Evolutionary conservation across 2,797 vertebrate genomes (phyloP).

Genomic region (Ciconia nigra): DNA sequence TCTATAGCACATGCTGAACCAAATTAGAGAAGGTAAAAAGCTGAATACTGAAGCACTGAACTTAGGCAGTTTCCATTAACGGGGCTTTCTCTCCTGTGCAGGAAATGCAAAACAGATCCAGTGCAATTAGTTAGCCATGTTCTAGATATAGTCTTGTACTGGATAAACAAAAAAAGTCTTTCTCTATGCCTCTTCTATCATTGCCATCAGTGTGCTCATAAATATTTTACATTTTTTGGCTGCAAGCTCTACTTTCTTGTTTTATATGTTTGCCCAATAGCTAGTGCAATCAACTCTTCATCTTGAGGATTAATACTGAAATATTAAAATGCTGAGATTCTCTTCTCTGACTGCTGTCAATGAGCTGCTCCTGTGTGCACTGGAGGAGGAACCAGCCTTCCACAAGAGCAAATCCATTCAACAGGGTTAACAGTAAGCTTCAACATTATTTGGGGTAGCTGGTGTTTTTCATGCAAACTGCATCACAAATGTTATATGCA

Average conservation of each 20-base stretch:
- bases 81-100: neutral
- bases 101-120: neutral
- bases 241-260: neutral
- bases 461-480: conserved; percentile 14
- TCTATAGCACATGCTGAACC: neutral
- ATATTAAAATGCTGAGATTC: neutral
- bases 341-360: neutral
- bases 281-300: neutral
- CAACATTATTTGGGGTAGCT: neutral
- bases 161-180: neutral
- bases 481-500: conserved; percentile 11
- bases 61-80: neutral
- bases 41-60: neutral
- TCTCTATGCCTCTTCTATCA: neutral
- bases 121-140: neutral
- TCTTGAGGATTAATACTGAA: neutral
- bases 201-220: neutral
- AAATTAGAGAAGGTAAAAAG: neutral
- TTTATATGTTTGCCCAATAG: neutral
- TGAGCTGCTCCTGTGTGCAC: neutral
- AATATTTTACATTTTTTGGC: neutral
- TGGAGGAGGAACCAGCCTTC: neutral
- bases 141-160: neutral
- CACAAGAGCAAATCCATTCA: neutral
- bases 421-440: neutral